These are phyloP conservation scores for Sinotaia quadrata DNA, from an alignment of 2,888 invertebrate genomes.

Conservation along the genomic window DNA sequence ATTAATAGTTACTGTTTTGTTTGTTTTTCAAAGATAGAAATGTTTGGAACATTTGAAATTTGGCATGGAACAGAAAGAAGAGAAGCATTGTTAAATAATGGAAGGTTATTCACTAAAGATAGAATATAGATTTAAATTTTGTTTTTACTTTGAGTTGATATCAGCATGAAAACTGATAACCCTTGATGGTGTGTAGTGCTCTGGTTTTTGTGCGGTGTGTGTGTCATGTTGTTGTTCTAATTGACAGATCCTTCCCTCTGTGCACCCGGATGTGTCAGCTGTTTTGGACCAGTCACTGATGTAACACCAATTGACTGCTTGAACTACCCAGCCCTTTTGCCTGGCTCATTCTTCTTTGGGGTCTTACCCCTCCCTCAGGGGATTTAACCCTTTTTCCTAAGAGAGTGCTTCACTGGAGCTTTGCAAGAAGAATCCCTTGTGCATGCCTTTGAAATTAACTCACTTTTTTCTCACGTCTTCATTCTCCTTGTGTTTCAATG, in stretches of 20 bases:
- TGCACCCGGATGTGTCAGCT: slow-evolving; percentile 33
- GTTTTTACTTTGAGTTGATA: too few species aligned
- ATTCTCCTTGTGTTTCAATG: background rate
- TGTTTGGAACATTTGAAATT: too few species aligned
- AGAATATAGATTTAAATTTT: too few species aligned
- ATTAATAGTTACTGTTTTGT: too few species aligned
- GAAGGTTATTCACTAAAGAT: too few species aligned
- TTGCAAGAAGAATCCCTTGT: background rate
- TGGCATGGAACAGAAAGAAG: too few species aligned
- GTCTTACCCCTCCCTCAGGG: slow-evolving; percentile 5
- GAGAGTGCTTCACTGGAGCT: background rate
- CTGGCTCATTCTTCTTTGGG: background rate
- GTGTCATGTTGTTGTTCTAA: slow-evolving; percentile 38
- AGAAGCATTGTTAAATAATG: too few species aligned
- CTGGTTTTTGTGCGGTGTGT: slow-evolving; percentile 24
- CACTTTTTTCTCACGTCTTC: slow-evolving; percentile 7
- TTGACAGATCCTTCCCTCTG: slow-evolving; percentile 39
- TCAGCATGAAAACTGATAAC: background rate
- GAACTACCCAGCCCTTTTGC: background rate
- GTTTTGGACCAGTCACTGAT: slow-evolving; percentile 40
- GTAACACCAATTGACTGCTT: slow-evolving; percentile 29
- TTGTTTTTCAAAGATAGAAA: too few species aligned
- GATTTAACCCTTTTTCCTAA: background rate
- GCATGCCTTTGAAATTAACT: slow-evolving; percentile 18
- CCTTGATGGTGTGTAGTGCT: background rate